These are phyloP conservation scores for Hybos culiciformis DNA, from an alignment of 2,888 invertebrate species.

Conservation along the genomic window DNA sequence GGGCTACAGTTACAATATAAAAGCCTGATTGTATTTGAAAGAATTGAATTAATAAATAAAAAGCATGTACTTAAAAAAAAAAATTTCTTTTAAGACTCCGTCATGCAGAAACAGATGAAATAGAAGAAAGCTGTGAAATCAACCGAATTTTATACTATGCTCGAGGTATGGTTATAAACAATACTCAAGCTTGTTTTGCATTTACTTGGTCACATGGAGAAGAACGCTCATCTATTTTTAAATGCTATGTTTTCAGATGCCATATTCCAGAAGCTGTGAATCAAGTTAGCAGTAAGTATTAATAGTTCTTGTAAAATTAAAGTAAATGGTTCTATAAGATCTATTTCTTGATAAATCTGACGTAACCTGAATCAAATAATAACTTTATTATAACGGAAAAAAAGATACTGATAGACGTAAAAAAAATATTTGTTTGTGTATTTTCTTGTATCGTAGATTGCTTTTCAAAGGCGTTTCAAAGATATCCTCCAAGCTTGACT, in stretches of 20 bases:
- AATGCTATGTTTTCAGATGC: constrained; percentile 95
- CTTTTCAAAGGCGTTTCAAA: constrained; percentile 89
- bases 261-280: constrained; percentile 85
- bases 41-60: no score
- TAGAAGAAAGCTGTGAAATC: constrained; percentile 78
- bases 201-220: constrained; percentile 96
- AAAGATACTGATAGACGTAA: not conserved
- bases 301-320: no score
- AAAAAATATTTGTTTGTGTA: constrained; percentile 3
- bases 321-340: no score
- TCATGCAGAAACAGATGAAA: constrained; percentile 62
- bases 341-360: no score
- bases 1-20: not conserved
- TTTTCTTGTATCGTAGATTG: constrained; percentile 44
- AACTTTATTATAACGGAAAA: no score
- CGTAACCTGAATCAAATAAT: no score
- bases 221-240: constrained; percentile 78
- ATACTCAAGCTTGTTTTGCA: constrained; percentile 90
- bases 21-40: not conserved
- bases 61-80: no score
- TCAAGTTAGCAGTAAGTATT: constrained; percentile 52
- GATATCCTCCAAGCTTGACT: constrained; percentile 70
- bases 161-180: constrained; percentile 67
- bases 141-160: constrained; percentile 91
- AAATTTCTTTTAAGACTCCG: constrained; percentile 50